A percentile compares a stretch with the other conserved stretches of the same genome.
Evolutionary conservation across 2,797 vertebrate genomes (phyloP).

Genomic region (Sandelia bainsii): DNA sequence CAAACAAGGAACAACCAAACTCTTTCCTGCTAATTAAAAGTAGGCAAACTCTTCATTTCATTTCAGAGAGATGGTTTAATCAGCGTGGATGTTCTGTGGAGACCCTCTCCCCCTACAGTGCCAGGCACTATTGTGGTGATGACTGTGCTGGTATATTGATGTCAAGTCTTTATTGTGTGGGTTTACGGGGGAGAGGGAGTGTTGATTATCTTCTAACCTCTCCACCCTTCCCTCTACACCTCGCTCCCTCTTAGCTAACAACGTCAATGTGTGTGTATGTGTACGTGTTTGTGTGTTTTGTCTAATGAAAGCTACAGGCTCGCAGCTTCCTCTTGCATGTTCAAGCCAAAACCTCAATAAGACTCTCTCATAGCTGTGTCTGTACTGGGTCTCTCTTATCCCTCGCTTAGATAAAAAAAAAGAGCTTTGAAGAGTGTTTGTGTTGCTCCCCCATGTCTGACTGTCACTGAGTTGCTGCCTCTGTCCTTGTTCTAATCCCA

Average conservation of each 20-base stretch:
- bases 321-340: conserved; percentile 41
- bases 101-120: conserved; percentile 53
- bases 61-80: conserved; percentile 60
- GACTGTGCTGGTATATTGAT: conserved; percentile 74
- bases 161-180: conserved; percentile 77
- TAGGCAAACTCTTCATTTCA: conserved; percentile 23
- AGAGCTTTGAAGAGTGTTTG: conserved; percentile 75
- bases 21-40: conserved; percentile 50
- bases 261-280: conserved; percentile 27
- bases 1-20: conserved; percentile 14
- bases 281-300: conserved; percentile 54
- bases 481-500: conserved; percentile 70
- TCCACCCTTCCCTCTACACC: conserved; percentile 60
- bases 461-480: conserved; percentile 67
- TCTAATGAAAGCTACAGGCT: conserved; percentile 72
- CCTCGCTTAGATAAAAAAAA: conserved; percentile 62
- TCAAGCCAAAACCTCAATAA: conserved; percentile 61
- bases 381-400: conserved; percentile 59
- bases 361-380: conserved; percentile 50
- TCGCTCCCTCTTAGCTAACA: conserved; percentile 65
- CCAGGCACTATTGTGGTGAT: conserved; percentile 62
- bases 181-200: conserved; percentile 64
- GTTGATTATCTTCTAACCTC: conserved; percentile 76
- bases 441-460: conserved; percentile 70
- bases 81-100: conserved; percentile 61